Percentiles rank a stretch among this genome's conserved stretches.
These are phyloP conservation scores for Anarhynchus alexandrinus DNA, from an alignment of 2,113 vertebrate genomes.

Conservation along the genomic window DNA sequence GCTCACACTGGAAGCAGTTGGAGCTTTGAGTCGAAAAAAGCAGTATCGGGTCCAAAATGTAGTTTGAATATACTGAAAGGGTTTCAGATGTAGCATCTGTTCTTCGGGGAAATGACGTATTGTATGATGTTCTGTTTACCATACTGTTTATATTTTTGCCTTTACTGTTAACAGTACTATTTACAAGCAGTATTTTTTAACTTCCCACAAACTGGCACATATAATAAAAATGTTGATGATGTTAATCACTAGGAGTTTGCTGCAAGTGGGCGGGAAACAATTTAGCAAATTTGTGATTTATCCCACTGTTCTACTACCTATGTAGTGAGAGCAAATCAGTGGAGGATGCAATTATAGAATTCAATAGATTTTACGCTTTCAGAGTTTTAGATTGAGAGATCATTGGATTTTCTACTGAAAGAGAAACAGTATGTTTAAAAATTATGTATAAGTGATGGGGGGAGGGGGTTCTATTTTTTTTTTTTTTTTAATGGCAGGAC, in stretches of 20 bases:
- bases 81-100: neutral
- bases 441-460: neutral
- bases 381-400: neutral
- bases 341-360: neutral
- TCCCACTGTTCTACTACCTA: neutral
- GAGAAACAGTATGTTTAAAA: neutral
- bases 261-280: neutral
- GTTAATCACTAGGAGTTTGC: constrained; percentile 17
- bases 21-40: neutral
- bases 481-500: neutral
- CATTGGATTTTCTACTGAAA: neutral
- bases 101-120: neutral
- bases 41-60: neutral
- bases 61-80: neutral
- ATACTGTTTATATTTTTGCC: neutral
- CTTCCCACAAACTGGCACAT: neutral
- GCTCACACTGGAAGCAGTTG: neutral
- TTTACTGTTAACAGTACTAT: neutral
- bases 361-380: neutral
- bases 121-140: neutral
- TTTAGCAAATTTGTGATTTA: neutral
- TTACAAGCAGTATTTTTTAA: constrained; percentile 1
- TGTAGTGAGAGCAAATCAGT: neutral
- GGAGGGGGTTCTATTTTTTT: neutral
- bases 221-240: neutral